phyloP scores from a whole-genome alignment of 2,888 invertebrate genomes.

The Ennomos fuscantarius region DNA sequence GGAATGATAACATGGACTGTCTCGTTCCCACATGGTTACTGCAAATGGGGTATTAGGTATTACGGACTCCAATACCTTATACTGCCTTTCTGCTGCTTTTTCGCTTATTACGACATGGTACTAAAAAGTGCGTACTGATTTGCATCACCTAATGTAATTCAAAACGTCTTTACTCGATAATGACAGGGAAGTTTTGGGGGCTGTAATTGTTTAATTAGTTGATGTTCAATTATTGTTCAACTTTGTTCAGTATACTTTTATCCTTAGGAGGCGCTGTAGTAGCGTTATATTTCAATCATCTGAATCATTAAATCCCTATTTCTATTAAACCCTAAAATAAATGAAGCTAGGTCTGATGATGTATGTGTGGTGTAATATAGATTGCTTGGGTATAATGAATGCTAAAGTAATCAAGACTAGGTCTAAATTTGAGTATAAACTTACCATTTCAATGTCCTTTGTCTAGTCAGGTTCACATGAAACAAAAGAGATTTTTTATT shows the following conservation, averaged over 20 bases:
- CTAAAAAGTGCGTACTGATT: conserved; percentile 12
- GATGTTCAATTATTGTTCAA: conserved; percentile 12
- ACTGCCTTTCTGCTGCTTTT: neutral
- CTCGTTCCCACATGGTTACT: too few relatives aligned
- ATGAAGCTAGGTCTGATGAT: too few relatives aligned
- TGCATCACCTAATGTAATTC: conserved; percentile 17
- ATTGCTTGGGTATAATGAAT: too few relatives aligned
- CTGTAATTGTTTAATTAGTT: conserved; percentile 22
- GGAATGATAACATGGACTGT: too few relatives aligned
- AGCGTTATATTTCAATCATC: too few relatives aligned
- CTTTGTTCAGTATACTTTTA: conserved; percentile 68
- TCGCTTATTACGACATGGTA: conserved; percentile 10
- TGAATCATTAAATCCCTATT: too few relatives aligned
- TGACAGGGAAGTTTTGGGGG: conserved; percentile 14
- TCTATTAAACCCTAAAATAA: too few relatives aligned
- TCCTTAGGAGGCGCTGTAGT: too few relatives aligned
- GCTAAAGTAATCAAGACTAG: too few relatives aligned
- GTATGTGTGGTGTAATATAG: too few relatives aligned
- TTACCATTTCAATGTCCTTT: conserved; percentile 73
- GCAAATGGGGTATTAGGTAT: too few relatives aligned
- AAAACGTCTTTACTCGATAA: conserved; percentile 22
- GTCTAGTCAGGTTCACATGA: conserved; percentile 65
- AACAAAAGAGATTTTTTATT: conserved; percentile 52
- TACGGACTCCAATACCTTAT: too few relatives aligned
- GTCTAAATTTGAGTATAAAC: conserved; percentile 39